Evolutionary conservation across 23 tunicate species (phyloP), one percentile per base, ranked within the genome.

Genomic region (Botrylloides violaceus): DNA sequence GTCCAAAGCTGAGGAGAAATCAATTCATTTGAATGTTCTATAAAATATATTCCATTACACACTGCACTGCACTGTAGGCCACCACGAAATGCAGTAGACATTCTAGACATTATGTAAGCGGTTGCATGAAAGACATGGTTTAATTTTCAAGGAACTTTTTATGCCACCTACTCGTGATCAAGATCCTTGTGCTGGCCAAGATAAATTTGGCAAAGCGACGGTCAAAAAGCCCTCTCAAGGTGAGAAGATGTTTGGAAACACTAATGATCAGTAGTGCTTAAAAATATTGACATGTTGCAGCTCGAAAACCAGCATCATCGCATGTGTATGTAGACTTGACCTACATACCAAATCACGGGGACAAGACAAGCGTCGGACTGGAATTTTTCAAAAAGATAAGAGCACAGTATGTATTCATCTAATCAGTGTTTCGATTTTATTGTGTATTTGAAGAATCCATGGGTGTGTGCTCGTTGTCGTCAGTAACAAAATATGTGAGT

Each of bases 271-370:
- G n/a, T n/a, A n/a, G n/a, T n/a, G n/a, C n/a, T n/a, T n/a, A 43
- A 43, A 15, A 7, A 15, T 43, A 43, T 15, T 43, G 9, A 7
- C 15, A 9, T 9, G 53, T 43, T 15, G 53, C 53, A 63, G 70
- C 70, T 7, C 32, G 33, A 28, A 63, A 63, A 63, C 62, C 62
- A 64, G 64, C 74, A 37, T 4, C 56, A 4, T 58, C 76, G n/a
- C 57, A 62, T 12, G 75, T 76, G 32, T 76, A 87, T 37, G 70
- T 87, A 32, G 95, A 87, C 56, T 61, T 87, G 57, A 43, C 87
- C 4, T 87, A 87, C 74, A 39, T 87, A 49, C 95, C 95, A 6
- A 85, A 81, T 36, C 95, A 87, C 50, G 82, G 61, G 48, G 76
- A 81, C 59, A 66, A 75, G 49, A 77, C 71, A 62, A 60, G 59